Evolutionary conservation across 2,797 vertebrate genomes (phyloP), one percentile per base, ranked within the genome.

Genomic region (Peromyscus attwateri): DNA sequence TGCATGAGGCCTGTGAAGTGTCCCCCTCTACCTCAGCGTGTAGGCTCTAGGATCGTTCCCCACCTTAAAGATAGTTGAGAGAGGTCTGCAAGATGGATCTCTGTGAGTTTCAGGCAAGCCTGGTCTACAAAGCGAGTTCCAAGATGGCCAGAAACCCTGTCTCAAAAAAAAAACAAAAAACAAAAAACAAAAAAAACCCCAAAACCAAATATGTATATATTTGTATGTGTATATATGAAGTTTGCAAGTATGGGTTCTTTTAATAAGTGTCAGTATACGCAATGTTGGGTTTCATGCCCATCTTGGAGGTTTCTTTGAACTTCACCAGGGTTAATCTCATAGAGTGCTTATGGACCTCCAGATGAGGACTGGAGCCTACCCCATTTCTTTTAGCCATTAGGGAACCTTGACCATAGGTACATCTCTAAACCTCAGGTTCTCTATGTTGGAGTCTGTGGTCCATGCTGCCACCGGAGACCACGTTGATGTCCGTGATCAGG

Each of bases 281-380:
- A 85, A 46, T 31, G 12, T 31, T 27, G 49, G 21, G 12, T 77
- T 91, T 73, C 29, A 17, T 62, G 62, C 4, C 49, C 76, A 16
- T 60, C 49, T 31, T 87, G 57, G 11, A 43, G 27, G 55, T 77
- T 77, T 96, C 80, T 84, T 34, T 88, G 82, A 97, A 84, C 40
- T 11, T 40, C 21, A 60, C 68, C 11, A 62, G 9, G 19, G 37
- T 94, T 95, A 70, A 49, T 85, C 73, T 27, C 57, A 68, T 49
- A 92, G 6, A 46, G 3, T 79, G 7, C 3, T 52, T 25, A 62
- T 62, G 23, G 60, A 62, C 55, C 55, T 57, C 55, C 13, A 1
- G 52, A 55, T 52, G 12, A 52, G 49, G 49, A 52, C 12, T 52
- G 12, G 2, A 52, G 49, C 52, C 14, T 4, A 27, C 7, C 70